Percentiles rank a stretch among this genome's conserved stretches.
Conservation (phyloP, 1,140 invertebrate genomes). For the Dryas iulia region DNA sequence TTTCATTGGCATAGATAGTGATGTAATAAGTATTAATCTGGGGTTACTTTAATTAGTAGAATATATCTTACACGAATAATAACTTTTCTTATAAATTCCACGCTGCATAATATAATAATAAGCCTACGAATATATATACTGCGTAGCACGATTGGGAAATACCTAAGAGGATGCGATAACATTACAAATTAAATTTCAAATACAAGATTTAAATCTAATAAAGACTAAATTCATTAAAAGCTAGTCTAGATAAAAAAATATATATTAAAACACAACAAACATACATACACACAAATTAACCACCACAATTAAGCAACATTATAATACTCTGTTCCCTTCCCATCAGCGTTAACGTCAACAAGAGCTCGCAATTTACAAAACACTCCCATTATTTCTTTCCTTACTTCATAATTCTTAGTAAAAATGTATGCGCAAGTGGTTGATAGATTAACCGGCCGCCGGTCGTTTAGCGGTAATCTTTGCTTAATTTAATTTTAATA, state of each 20-base stretch:
- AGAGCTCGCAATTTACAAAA: constrained; percentile 24
- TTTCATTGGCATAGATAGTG: too few species aligned
- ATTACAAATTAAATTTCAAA: too few species aligned
- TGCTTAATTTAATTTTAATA: constrained; percentile 68
- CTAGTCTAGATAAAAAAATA: background rate
- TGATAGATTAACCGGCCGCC: constrained; percentile 25
- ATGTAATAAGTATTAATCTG: too few species aligned
- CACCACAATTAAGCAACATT: constrained; percentile 18
- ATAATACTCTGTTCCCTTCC: constrained; percentile 12
- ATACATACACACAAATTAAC: background rate
- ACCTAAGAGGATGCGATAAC: too few species aligned
- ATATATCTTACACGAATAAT: too few species aligned
- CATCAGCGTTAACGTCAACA: constrained; percentile 25
- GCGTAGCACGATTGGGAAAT: too few species aligned
- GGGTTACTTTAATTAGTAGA: too few species aligned
- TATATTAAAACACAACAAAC: background rate
- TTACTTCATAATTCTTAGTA: constrained; percentile 30
- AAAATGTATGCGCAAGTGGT: constrained; percentile 17
- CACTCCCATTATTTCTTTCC: constrained; percentile 26
- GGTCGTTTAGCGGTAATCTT: constrained; percentile 45
- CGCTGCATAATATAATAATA: too few species aligned
- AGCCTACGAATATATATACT: too few species aligned
- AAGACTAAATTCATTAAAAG: too few species aligned
- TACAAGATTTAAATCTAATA: too few species aligned
- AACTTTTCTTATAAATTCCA: too few species aligned